phyloP scores from a whole-genome alignment of 2,797 vertebrate genomes.

The Pangasius sanitwongsei region DNA sequence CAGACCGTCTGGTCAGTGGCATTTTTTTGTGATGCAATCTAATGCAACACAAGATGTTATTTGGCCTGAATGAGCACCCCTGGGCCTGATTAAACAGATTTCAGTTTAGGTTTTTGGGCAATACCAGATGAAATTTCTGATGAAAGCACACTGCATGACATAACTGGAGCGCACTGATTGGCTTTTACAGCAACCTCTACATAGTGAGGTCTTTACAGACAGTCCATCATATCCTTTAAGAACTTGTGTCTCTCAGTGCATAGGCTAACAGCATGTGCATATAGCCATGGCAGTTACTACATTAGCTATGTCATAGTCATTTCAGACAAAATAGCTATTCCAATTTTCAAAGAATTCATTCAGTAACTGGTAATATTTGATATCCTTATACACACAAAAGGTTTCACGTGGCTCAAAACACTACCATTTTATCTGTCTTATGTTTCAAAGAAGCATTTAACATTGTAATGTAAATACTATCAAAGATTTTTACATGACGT shows the following conservation, averaged over 20 bases:
- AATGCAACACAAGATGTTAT: slow-evolving; percentile 21
- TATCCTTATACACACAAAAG: background rate
- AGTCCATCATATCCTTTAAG: slow-evolving; percentile 37
- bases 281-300: background rate
- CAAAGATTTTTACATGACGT: background rate
- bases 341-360: background rate
- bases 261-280: slow-evolving; percentile 19
- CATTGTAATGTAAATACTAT: background rate
- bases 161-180: slow-evolving; percentile 22
- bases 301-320: background rate
- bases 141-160: slow-evolving; percentile 17
- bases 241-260: slow-evolving; percentile 25
- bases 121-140: slow-evolving; percentile 29
- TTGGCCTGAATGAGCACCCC: slow-evolving; percentile 16
- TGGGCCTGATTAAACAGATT: slow-evolving; percentile 26
- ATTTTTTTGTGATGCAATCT: slow-evolving; percentile 38
- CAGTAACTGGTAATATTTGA: background rate
- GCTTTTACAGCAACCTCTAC: slow-evolving; percentile 1
- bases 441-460: background rate
- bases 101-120: background rate
- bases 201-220: slow-evolving; percentile 10
- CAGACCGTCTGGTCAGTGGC: background rate
- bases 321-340: background rate
- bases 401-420: background rate
- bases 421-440: background rate